Evolutionary conservation across 2,888 invertebrate genomes (phyloP), one percentile per base, ranked within the genome.

Genomic region (Candidula unifasciata): DNA sequence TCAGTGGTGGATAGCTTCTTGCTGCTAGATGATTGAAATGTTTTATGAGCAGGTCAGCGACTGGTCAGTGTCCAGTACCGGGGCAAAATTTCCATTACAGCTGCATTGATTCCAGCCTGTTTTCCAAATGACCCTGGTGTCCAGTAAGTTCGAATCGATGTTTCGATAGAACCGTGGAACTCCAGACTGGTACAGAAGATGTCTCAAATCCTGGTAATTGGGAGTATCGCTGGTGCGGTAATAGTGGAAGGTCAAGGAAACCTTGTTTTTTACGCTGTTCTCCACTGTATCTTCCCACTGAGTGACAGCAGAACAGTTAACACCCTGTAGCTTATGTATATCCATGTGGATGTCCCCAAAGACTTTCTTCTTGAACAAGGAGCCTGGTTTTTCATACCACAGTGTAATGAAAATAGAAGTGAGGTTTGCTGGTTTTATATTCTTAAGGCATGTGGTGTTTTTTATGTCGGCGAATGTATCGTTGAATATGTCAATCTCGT

Each of bases 271-370:
- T 13, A 86, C 74, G 18, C 68, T 82, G 64, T 89, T 57, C 0
- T 82, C 68, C 16, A 89, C 52, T 16, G 82, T 81, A 57, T 74
- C 80, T 0, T 73, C 64, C 44, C 80, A 66, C 27, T 64, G 30
- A n/a, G 13, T 68, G 1, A 71, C 71, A 1, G 68, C 5, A 10
- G n/a, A n/a, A 16, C 84, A 78, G 21, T 6, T 5, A 3, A 57
- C 68, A 52, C 44, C 71, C 10, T 52, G 2, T 24, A 86, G 82
- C 10, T 88, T 84, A 60, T 86, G 87, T 0, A 88, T 79, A 71
- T 91, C 91, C 84, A 88, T 90, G 68, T 85, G 85, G 24, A 92
- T 89, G 83, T 92, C 91, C 10, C 92, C 92, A 85, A 91, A 91
- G 37, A 90, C 87, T 52, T 89, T 86, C 13, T 83, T 86, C 13